A percentile compares a stretch with the other conserved stretches of the same genome.
Conservation (phyloP, 1,140 invertebrate genomes). For the Drosophila novamexicana region DNA sequence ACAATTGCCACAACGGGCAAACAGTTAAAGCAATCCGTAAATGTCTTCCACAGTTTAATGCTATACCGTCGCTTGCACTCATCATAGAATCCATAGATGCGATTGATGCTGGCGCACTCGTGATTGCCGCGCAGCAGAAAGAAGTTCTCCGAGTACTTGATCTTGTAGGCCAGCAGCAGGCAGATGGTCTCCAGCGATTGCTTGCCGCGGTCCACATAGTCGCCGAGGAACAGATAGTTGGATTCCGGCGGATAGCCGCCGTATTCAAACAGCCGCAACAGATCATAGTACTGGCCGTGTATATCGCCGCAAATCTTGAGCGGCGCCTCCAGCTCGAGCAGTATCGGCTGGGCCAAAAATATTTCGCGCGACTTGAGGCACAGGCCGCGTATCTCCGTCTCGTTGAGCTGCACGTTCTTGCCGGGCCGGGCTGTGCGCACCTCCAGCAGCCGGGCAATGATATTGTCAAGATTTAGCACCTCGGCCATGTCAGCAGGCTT, state of each 20-base stretch:
- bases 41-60: conserved; percentile 99
- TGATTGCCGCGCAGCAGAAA: conserved; percentile 93
- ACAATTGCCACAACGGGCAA: conserved; percentile 97
- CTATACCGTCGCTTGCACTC: conserved; percentile 98
- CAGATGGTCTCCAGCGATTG: conserved; percentile 96
- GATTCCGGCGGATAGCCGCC: conserved; percentile 99
- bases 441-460: conserved; percentile 56
- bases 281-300: conserved; percentile 99
- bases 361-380: conserved; percentile 98
- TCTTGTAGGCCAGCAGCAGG: conserved; percentile 97
- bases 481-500: conserved; percentile 49
- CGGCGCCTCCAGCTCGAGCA: conserved; percentile 98
- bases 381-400: conserved; percentile 97
- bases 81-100: conserved; percentile 97
- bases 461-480: conserved; percentile 57
- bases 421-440: conserved; percentile 97
- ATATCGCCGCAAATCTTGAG: conserved; percentile 99
- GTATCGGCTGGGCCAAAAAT: conserved; percentile 98
- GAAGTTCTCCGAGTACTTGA: conserved; percentile 95
- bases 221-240: conserved; percentile 98
- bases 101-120: conserved; percentile 95
- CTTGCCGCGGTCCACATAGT: conserved; percentile 93
- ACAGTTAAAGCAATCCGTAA: conserved; percentile 99
- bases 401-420: conserved; percentile 97
- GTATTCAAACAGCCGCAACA: conserved; percentile 98